phyloP scores from a whole-genome alignment of 2,888 invertebrate species.

The Stenichneumon culpator region DNA sequence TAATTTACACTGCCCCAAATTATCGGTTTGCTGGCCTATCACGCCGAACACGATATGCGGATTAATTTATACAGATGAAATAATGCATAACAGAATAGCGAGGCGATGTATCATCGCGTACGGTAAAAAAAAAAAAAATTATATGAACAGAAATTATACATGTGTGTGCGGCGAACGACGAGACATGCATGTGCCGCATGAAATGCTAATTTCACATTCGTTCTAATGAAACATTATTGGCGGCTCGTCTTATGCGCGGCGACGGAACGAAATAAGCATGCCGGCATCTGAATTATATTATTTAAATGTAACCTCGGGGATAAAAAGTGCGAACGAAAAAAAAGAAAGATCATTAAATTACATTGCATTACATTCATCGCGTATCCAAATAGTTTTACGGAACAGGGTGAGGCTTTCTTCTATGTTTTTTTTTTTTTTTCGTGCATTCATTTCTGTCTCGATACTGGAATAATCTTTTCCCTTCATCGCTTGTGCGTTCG shows the following conservation, averaged over 20 bases:
- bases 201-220: constrained; percentile 60
- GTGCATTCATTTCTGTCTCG: background rate
- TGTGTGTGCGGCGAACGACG: background rate
- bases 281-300: constrained; percentile 43
- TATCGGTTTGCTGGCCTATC: constrained; percentile 41
- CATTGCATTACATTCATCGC: background rate
- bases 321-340: constrained; percentile 13
- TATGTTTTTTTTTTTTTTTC: background rate
- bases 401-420: constrained; percentile 12
- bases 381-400: constrained; percentile 28
- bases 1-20: constrained; percentile 60
- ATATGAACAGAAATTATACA: background rate
- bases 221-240: constrained; percentile 42
- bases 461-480: constrained; percentile 31
- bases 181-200: constrained; percentile 28
- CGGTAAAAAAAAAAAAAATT: background rate
- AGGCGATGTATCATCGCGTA: constrained; percentile 1
- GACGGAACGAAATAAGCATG: constrained; percentile 15
- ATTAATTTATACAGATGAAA: constrained; percentile 60
- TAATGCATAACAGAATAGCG: constrained; percentile 44
- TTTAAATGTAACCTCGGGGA: constrained; percentile 33
- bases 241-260: background rate
- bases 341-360: background rate
- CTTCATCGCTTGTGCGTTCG: constrained; percentile 37
- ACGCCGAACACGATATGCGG: constrained; percentile 26